phyloP scores from a whole-genome alignment of 1,140 invertebrate genomes.

The Planococcus citri region DNA sequence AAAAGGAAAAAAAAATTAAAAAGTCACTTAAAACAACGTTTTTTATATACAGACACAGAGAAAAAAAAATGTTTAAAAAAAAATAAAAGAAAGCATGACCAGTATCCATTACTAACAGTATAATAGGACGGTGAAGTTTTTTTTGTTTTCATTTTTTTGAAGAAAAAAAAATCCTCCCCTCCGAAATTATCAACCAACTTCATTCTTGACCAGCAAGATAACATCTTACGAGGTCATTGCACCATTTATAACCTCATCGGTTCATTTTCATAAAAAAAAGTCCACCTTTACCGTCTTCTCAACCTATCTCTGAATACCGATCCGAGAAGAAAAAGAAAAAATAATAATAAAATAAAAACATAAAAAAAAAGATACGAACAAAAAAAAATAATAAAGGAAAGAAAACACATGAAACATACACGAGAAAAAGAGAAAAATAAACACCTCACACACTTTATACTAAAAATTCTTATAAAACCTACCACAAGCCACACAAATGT shows the following conservation, averaged over 20 bases:
- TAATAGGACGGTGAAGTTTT: not conserved
- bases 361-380: too few relatives aligned
- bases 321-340: too few relatives aligned
- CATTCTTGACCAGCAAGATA: not conserved
- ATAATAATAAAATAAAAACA: too few relatives aligned
- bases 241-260: too few relatives aligned
- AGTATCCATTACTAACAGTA: not conserved
- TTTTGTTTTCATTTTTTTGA: too few relatives aligned
- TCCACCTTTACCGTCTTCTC: too few relatives aligned
- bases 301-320: too few relatives aligned
- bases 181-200: not conserved
- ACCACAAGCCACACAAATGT: not conserved
- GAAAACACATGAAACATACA: not conserved
- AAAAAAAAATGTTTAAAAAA: not conserved
- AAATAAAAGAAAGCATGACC: conserved; percentile 12
- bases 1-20: conserved; percentile 7
- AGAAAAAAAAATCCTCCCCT: not conserved
- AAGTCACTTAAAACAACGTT: not conserved
- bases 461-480: not conserved
- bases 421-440: not conserved
- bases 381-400: too few relatives aligned
- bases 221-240: not conserved
- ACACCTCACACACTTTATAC: not conserved
- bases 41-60: not conserved
- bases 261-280: too few relatives aligned